Conservation (phyloP, 2,888 invertebrate genomes). For the Choristoneura rosaceana region DNA sequence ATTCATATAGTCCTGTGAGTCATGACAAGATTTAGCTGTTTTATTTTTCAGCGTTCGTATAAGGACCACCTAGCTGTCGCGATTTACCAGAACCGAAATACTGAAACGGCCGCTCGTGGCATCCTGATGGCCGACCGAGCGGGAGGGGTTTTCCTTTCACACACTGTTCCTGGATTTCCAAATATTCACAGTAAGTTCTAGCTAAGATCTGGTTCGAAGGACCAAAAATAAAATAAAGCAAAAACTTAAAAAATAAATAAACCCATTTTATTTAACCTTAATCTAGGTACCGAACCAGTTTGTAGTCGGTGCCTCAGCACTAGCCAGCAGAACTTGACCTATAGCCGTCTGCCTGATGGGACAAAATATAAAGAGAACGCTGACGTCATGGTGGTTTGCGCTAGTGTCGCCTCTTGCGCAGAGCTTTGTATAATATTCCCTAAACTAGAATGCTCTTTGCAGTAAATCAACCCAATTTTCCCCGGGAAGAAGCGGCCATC, state of each 20-base stretch:
- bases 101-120: conserved; percentile 51
- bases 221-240: not conserved
- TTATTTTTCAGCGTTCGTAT: conserved; percentile 51
- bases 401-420: too few relatives aligned
- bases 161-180: conserved; percentile 94
- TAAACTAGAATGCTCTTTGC: not conserved
- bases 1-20: not conserved
- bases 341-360: too few relatives aligned
- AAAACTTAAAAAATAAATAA: too few relatives aligned
- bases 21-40: not conserved
- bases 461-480: conserved; percentile 56
- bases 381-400: too few relatives aligned
- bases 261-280: too few relatives aligned
- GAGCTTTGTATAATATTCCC: too few relatives aligned
- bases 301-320: too few relatives aligned
- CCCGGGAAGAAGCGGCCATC: conserved; percentile 51
- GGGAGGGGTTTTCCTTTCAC: conserved; percentile 93
- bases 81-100: conserved; percentile 51
- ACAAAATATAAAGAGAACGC: too few relatives aligned
- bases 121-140: conserved; percentile 84
- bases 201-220: not conserved
- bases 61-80: conserved; percentile 55
- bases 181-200: conserved; percentile 62
- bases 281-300: too few relatives aligned
- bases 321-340: too few relatives aligned